phyloP scores from a whole-genome alignment of 2,888 invertebrate genomes.

The Blastobasis adustella region DNA sequence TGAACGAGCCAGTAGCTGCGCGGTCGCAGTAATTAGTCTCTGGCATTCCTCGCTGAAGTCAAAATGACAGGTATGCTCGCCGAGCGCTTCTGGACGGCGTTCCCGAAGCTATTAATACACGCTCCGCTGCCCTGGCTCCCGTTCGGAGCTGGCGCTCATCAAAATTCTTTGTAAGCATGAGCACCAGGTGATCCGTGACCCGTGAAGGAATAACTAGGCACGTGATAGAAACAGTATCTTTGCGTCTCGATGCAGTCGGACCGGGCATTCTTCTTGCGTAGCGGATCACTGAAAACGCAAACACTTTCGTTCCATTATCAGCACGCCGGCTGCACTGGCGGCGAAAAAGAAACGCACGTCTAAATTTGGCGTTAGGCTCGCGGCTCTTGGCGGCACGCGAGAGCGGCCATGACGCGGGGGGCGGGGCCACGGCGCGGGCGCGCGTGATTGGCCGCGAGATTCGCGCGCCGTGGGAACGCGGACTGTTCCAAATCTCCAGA shows the following conservation, averaged over 20 bases:
- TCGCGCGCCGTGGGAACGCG: conserved; percentile 42
- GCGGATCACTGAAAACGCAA: background rate
- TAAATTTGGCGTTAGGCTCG: conserved; percentile 63
- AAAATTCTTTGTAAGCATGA: conserved; percentile 3
- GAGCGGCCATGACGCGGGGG: conserved; percentile 63
- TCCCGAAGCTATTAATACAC: background rate
- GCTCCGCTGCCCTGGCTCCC: background rate
- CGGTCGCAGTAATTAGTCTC: conserved; percentile 23
- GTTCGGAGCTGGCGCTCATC: background rate
- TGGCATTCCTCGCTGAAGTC: too few species aligned
- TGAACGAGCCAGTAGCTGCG: conserved; percentile 22
- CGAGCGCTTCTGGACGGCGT: too few species aligned
- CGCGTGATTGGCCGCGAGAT: conserved; percentile 58
- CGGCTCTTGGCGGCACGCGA: conserved; percentile 34
- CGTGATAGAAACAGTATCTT: too few species aligned
- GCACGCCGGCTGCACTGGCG: conserved; percentile 3
- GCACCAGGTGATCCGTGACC: too few species aligned
- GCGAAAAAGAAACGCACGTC: conserved; percentile 42
- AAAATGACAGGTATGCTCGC: too few species aligned
- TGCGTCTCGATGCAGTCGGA: background rate
- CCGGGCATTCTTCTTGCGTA: too few species aligned
- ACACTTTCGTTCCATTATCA: conserved; percentile 4
- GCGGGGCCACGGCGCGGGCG: conserved; percentile 45
- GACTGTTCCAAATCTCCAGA: conserved; percentile 29
- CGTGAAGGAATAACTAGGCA: too few species aligned